Evolutionary conservation across 2,113 vertebrate species (phyloP).

Genomic region (Uria lomvia): DNA sequence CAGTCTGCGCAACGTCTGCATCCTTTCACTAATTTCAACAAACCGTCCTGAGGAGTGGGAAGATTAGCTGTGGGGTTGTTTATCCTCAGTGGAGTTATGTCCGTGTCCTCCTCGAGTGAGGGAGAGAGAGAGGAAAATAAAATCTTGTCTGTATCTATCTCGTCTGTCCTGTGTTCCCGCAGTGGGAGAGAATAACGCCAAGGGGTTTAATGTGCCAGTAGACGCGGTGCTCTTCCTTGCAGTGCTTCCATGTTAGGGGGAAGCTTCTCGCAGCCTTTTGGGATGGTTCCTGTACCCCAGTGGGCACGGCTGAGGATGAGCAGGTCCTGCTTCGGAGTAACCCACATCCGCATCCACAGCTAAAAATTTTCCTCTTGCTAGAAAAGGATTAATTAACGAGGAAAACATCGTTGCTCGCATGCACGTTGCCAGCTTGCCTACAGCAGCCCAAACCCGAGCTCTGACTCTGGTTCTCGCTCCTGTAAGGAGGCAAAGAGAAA

Average conservation of each 20-base stretch:
- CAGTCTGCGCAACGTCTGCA: slow-evolving; percentile 63
- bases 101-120: slow-evolving; percentile 46
- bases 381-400: not conserved
- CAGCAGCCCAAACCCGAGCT: not conserved
- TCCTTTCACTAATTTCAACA: slow-evolving; percentile 80
- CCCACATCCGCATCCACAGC: not conserved
- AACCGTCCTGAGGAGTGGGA: slow-evolving; percentile 62
- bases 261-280: not conserved
- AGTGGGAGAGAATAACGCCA: not conserved
- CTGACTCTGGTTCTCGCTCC: not conserved
- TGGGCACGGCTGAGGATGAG: not conserved
- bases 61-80: slow-evolving; percentile 75
- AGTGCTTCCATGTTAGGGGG: not conserved
- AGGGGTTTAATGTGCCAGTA: not conserved
- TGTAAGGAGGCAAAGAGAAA: not conserved
- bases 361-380: not conserved
- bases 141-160: slow-evolving; percentile 28
- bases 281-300: not conserved
- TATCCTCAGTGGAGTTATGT: slow-evolving; percentile 63
- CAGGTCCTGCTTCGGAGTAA: not conserved
- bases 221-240: not conserved
- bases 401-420: rapidly evolving
- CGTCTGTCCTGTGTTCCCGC: not conserved
- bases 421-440: not conserved
- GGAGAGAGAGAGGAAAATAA: slow-evolving; percentile 37